Percentiles rank a stretch among this genome's conserved stretches.
phyloP scores from a whole-genome alignment of 2,113 vertebrate genomes.

The Peromyscus polionotus region DNA sequence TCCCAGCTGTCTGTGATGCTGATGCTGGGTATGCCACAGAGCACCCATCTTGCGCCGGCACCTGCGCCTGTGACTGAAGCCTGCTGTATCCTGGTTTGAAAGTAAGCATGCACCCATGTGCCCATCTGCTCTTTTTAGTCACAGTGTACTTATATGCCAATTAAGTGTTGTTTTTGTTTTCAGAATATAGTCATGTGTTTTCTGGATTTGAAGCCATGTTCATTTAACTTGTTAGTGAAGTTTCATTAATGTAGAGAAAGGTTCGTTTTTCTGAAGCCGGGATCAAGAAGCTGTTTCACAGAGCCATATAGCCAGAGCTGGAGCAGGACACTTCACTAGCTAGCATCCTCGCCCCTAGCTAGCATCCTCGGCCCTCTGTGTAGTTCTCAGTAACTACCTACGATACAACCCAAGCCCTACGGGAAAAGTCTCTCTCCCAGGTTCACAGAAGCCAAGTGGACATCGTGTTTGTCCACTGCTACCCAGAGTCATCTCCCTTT shows the following conservation, averaged over 20 bases:
- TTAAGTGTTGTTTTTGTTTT: background rate
- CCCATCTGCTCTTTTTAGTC: background rate
- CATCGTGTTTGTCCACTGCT: background rate
- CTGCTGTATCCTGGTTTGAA: background rate
- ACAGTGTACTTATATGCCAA: background rate
- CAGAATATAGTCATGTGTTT: background rate
- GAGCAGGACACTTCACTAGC: background rate
- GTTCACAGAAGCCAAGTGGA: background rate
- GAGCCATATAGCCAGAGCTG: background rate
- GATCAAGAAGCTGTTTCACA: background rate
- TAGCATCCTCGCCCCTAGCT: too few species aligned
- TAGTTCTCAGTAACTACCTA: background rate
- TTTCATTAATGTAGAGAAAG: background rate
- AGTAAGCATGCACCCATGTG: background rate
- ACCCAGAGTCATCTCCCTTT: background rate
- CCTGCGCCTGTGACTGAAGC: background rate
- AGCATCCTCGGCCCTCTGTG: too few species aligned
- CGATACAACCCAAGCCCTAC: background rate
- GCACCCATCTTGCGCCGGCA: background rate
- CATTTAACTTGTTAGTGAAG: background rate
- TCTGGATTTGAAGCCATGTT: background rate
- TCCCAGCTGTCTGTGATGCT: background rate
- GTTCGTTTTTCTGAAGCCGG: accelerated
- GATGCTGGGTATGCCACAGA: background rate
- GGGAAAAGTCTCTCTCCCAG: background rate